phyloP scores from a whole-genome alignment of 2,888 invertebrate species.

The Ryuthela nishihirai region DNA sequence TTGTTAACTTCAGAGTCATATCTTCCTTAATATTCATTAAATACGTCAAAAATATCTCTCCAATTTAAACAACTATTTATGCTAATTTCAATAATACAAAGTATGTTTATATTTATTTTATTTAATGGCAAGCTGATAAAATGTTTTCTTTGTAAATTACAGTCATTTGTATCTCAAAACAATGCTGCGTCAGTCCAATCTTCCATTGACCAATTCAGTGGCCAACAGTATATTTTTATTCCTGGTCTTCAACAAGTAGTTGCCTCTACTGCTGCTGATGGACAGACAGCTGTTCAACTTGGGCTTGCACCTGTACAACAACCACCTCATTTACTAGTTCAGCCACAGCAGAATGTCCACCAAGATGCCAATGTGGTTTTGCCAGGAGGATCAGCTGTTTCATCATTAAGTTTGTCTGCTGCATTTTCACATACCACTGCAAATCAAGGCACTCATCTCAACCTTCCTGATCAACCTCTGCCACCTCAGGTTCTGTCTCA shows the following conservation, averaged over 20 bases:
- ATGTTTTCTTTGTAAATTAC: no score
- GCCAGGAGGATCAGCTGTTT: constrained; percentile 18
- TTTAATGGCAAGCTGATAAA: no score
- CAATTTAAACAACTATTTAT: no score
- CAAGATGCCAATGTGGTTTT: constrained; percentile 19
- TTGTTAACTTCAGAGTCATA: no score
- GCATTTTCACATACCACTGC: constrained; percentile 21
- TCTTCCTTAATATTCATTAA: no score
- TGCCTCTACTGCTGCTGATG: constrained; percentile 6
- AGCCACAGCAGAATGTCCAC: constrained; percentile 2
- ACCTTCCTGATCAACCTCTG: constrained; percentile 14
- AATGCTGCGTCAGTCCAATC: no score
- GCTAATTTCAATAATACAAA: no score
- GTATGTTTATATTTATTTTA: no score
- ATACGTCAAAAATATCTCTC: no score
- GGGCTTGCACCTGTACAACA: constrained; percentile 4
- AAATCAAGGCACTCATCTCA: constrained; percentile 12
- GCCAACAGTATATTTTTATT: constrained; percentile 17
- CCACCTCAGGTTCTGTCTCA: no score
- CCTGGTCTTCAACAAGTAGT: constrained; percentile 4
- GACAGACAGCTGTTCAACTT: background rate
- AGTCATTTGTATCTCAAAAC: no score
- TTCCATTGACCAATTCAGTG: no score
- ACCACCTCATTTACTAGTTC: background rate
- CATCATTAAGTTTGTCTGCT: constrained; percentile 32